phyloP scores from a whole-genome alignment of 2,797 vertebrate genomes.

The Nyctalus aviator region DNA sequence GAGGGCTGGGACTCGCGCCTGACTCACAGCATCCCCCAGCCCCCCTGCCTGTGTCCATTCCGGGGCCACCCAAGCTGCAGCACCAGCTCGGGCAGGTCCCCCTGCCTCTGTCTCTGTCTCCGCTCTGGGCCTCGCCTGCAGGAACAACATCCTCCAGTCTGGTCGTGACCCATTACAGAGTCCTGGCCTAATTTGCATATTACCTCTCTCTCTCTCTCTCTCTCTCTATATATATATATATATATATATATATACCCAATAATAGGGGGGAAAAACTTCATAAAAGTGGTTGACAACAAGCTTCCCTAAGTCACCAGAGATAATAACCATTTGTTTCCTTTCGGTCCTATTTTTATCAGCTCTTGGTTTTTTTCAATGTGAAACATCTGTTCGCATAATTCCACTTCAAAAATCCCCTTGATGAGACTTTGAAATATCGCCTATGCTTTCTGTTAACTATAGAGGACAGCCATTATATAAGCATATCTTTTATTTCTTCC shows the following conservation, averaged over 20 bases:
- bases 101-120: too few species aligned
- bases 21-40: too few species aligned
- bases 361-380: background rate
- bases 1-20: too few species aligned
- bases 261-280: background rate
- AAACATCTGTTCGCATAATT: background rate
- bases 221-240: too few species aligned
- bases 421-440: background rate
- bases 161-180: too few species aligned
- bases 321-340: background rate
- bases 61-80: too few species aligned
- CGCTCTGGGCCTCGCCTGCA: too few species aligned
- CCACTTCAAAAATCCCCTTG: background rate
- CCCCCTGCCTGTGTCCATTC: too few species aligned
- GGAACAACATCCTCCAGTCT: too few species aligned
- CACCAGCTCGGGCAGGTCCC: too few species aligned
- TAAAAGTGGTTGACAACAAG: background rate
- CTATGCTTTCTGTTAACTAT: background rate
- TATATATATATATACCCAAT: background rate
- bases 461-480: background rate
- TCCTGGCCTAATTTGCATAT: too few species aligned
- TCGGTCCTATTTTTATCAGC: background rate
- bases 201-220: too few species aligned
- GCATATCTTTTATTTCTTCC: background rate
- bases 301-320: background rate